phyloP scores from a whole-genome alignment of 2,888 invertebrate genomes.

The Drosophila nr. perissopoda region DNA sequence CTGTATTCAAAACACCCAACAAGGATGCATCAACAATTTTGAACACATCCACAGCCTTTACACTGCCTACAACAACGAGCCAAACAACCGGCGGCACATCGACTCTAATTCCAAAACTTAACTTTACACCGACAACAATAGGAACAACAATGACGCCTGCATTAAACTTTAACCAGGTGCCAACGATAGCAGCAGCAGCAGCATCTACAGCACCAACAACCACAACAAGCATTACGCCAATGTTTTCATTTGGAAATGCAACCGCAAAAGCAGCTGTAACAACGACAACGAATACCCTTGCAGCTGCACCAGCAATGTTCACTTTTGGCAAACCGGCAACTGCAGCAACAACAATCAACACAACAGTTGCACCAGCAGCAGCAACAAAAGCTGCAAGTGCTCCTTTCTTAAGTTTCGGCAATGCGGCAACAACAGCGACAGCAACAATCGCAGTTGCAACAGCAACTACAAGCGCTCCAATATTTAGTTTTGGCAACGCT shows the following conservation, averaged over 20 bases:
- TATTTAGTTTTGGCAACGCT: slow-evolving; percentile 5
- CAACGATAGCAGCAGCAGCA: slow-evolving; percentile 4
- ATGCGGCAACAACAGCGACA: neutral
- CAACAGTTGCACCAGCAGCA: neutral
- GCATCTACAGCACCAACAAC: slow-evolving; percentile 20
- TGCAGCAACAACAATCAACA: neutral
- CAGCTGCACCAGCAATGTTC: slow-evolving; percentile 28
- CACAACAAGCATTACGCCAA: neutral
- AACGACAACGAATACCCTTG: neutral
- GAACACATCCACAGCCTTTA: slow-evolving; percentile 2
- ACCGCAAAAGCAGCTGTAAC: slow-evolving; percentile 8
- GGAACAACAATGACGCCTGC: neutral
- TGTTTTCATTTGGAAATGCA: slow-evolving; percentile 28
- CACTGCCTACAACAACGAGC: slow-evolving; percentile 13
- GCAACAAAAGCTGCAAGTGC: neutral
- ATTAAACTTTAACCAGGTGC: slow-evolving; percentile 7
- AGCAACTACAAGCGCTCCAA: neutral
- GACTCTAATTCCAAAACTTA: slow-evolving; percentile 17
- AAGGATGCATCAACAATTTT: neutral
- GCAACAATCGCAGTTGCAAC: slow-evolving; percentile 2
- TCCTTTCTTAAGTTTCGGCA: neutral
- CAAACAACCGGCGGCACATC: neutral
- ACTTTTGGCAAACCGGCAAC: slow-evolving; percentile 23
- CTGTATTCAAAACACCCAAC: slow-evolving; percentile 1
- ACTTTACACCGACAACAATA: slow-evolving; percentile 4